phyloP scores from a whole-genome alignment of 2,113 vertebrate species.

The Crocuta crocuta region DNA sequence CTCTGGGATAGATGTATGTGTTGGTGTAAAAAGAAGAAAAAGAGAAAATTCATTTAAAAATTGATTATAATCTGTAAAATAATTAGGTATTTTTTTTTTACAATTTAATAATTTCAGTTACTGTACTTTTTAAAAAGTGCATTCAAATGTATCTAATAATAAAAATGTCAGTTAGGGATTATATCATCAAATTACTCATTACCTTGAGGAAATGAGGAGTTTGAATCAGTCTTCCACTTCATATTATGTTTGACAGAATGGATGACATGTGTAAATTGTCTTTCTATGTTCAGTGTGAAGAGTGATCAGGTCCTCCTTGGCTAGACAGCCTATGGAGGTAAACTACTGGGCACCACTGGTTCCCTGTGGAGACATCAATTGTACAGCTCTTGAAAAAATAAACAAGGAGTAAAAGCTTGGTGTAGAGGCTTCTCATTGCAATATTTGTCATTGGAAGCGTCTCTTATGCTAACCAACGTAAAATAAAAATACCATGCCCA shows the following conservation, averaged over 20 bases:
- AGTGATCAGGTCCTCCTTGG: background rate
- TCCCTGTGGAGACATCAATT: background rate
- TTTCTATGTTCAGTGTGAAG: background rate
- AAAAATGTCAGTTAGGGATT: background rate
- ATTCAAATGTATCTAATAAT: background rate
- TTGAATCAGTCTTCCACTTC: conserved; percentile 3
- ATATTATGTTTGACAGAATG: background rate
- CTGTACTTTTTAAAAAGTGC: background rate
- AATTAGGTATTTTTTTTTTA: background rate
- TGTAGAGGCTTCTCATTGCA: conserved; percentile 19
- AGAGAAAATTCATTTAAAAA: background rate
- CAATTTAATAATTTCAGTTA: background rate
- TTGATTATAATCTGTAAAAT: background rate
- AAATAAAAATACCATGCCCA: background rate
- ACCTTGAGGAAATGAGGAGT: background rate
- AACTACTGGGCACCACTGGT: background rate
- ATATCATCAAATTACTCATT: background rate
- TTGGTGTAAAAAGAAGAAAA: background rate
- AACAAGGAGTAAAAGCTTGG: background rate
- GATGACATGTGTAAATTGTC: background rate
- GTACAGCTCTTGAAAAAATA: background rate
- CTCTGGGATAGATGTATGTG: background rate
- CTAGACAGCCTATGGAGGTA: background rate
- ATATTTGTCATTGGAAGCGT: background rate
- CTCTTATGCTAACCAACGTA: background rate